phyloP scores from a whole-genome alignment of 2,797 vertebrate species.

The Dermochelys coriacea region DNA sequence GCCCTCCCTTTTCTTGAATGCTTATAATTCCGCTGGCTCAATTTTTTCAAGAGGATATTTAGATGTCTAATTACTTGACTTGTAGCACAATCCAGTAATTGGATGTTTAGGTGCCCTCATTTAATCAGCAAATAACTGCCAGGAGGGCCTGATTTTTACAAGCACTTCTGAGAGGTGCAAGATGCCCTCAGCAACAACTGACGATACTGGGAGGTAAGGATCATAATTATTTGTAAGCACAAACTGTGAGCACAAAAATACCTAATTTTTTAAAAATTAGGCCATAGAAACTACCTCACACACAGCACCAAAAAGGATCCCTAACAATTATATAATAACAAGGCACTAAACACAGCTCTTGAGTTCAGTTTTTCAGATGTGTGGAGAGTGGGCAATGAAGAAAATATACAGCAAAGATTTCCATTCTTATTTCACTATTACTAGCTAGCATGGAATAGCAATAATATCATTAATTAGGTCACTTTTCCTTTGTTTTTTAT shows the following conservation, averaged over 20 bases:
- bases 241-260: background rate
- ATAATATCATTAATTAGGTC: background rate
- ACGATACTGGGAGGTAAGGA: background rate
- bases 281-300: background rate
- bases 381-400: background rate
- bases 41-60: background rate
- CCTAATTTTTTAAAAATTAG: background rate
- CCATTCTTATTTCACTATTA: background rate
- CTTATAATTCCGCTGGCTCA: background rate
- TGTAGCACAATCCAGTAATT: background rate
- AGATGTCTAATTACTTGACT: background rate
- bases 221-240: background rate
- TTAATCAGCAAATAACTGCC: background rate
- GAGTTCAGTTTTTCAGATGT: background rate
- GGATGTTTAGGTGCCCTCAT: background rate
- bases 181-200: background rate
- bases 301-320: background rate
- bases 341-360: background rate
- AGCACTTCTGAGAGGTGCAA: background rate
- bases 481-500: background rate
- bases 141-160: background rate
- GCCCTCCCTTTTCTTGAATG: background rate
- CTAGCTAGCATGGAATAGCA: background rate
- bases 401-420: background rate
- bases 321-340: background rate